Evolutionary conservation across 2,797 vertebrate genomes (phyloP), one percentile per base, ranked within the genome.

Genomic region (Pipistrellus nathusii): DNA sequence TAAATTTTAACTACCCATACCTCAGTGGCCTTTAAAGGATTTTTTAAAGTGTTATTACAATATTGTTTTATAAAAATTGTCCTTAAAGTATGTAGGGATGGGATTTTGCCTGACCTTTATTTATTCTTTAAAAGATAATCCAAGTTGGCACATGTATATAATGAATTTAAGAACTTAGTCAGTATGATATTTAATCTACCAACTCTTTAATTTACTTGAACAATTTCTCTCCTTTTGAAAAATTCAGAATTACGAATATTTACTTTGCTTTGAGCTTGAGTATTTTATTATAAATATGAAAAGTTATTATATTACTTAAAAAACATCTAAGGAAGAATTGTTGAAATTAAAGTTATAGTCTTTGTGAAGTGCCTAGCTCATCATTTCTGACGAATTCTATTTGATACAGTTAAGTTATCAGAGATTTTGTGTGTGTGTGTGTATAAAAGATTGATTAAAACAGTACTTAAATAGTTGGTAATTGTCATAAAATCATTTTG

Each of bases 1-100:
- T 96, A 97, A 93, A 95, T 97, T 98, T 98, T 97, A 97, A 96
- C 97, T 98, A 94, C 93, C 95, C 85, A 90, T 97, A 95, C 92
- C 92, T 98, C 97, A 96, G 88, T 85, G 85, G 69, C 95, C 90
- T 97, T 96, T 88, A 97, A 97, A 98, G 81, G 92, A 90, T 95
- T 90, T 97, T 87, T 91, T 1, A 30, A 88, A 88, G 21, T 95
- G 90, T 96, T 90, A 93, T 53, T 95, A 85, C 94, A 97, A 95
- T 93, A 90, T 96, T 59, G 72, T 80, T 97, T 95, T 97, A 41
- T 98, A 78, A 96, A 97, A 82, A 94, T 77, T 44, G 84, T 62
- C 82, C 96, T 81, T 84, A 9, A 92, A 62, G 92, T 95, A 96
- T 94, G 5, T 87, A 90, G 80, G 32, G 73, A 78, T 30, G 91